phyloP scores from a whole-genome alignment of 2,888 invertebrate species.

The Philereme vetulata region DNA sequence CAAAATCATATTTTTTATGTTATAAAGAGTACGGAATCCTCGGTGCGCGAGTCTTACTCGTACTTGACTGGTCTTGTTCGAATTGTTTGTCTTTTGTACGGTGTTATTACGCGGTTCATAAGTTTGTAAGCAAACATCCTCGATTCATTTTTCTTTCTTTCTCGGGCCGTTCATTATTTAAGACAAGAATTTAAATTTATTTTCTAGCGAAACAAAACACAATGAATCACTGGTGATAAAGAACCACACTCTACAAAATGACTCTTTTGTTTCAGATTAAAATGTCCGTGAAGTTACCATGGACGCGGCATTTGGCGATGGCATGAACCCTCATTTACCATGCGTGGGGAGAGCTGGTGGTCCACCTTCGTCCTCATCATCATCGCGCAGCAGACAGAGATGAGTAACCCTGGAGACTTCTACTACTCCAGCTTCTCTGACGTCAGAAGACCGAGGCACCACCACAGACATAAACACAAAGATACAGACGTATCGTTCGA shows the following conservation, averaged over 20 bases:
- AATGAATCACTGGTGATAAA: not conserved
- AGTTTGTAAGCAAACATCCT: no score
- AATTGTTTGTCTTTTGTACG: no score
- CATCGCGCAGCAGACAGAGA: constrained; percentile 60
- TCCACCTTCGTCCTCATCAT: constrained; percentile 65
- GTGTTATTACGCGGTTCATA: no score
- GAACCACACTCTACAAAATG: not conserved
- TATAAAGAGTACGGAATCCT: no score
- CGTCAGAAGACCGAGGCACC: constrained; percentile 50
- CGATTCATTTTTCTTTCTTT: not conserved
- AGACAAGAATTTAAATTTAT: not conserved
- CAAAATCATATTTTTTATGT: no score
- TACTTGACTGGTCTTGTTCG: no score
- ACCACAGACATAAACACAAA: constrained; percentile 71
- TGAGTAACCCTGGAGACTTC: constrained; percentile 55
- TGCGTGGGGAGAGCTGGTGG: constrained; percentile 67
- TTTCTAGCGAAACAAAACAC: not conserved
- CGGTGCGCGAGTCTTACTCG: no score
- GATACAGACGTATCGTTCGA: constrained; percentile 47
- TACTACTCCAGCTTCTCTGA: constrained; percentile 37
- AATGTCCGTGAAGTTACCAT: constrained; percentile 56
- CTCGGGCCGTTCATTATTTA: not conserved
- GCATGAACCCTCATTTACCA: constrained; percentile 66
- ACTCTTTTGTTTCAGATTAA: constrained; percentile 65
- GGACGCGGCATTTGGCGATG: constrained; percentile 60